Conservation (phyloP, 2,797 vertebrate species). For the Leptatherina wallacei region DNA sequence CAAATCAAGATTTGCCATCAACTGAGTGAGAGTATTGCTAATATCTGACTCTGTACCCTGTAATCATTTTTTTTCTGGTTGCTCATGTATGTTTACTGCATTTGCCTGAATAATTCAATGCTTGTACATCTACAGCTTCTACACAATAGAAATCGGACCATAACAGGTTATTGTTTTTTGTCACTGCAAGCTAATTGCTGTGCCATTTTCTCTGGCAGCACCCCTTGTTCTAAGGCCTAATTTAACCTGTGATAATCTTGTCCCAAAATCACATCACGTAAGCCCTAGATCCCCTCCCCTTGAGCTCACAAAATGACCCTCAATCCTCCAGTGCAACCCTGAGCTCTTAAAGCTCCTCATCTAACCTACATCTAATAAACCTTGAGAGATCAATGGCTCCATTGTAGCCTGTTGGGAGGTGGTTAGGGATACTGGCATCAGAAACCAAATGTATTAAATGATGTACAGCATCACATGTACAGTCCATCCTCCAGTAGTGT, state of each 20-base stretch:
- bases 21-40: no score
- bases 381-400: slow-evolving; percentile 29
- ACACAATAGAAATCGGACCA: slow-evolving; percentile 1
- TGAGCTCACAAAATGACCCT: slow-evolving; percentile 58
- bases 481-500: not conserved
- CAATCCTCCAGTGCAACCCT: slow-evolving; percentile 41
- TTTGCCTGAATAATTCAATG: no score
- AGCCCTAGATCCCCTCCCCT: slow-evolving; percentile 46
- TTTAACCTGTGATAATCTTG: slow-evolving; percentile 63
- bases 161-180: not conserved
- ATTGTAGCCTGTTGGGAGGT: slow-evolving; percentile 14
- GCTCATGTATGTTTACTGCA: not conserved
- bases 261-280: slow-evolving; percentile 59
- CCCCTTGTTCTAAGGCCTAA: slow-evolving; percentile 50
- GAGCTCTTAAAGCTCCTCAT: slow-evolving; percentile 61
- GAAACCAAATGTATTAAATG: not conserved
- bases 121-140: no score
- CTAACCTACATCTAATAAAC: slow-evolving; percentile 55
- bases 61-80: not conserved
- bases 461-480: not conserved
- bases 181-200: slow-evolving; percentile 9
- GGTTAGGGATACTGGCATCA: slow-evolving; percentile 8
- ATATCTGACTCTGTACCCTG: no score
- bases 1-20: not conserved
- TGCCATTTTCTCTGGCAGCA: slow-evolving; percentile 59